Evolutionary conservation across 1,140 invertebrate genomes (phyloP), one percentile per base, ranked within the genome.

Genomic region (Vanessa atalanta): DNA sequence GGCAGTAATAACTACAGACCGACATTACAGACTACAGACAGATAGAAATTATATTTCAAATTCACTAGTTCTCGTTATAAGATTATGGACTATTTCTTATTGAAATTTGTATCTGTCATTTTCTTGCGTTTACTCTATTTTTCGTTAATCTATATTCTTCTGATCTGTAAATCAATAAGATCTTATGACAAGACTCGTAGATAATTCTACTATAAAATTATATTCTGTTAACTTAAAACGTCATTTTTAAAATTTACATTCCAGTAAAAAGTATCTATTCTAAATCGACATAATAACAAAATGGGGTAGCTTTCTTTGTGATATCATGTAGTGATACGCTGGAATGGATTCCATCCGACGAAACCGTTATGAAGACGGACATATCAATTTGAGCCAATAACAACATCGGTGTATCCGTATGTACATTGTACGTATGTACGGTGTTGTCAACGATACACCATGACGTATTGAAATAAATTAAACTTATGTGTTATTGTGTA

Each of bases 301-400:
- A 71, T 60, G 63, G 55, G 68, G 55, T 63, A 48, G 66, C 48
- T 15, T 57, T 66, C 53, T 70, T 66, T 71, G 26, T 66, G 43
- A 66, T 60, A 70, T 65, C 57, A 65, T 75, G 50, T 51, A 51
- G 64, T 75, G 73, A 75, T 68, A 71, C 68, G 68, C 55, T 66
- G 51, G 48, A 71, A 71, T 67, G 23, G 66, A 31, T 23, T 50
- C 65, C 64, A 66, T 71, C 69, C 69, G 64, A 71, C 20, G 68
- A 51, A 51, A 20, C 86, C 88, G 84, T 89, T 84, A 90, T 87
- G 86, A 89, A 89, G 88, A 90, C 83, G 86, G 90, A 90, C 90
- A 88, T 86, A 78, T 84, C 90, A 90, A 92, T 89, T 89, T 84
- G 75, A 83, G 70, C 78, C 83, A 90, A 88, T 90, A 85, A 89